A percentile compares a stretch with the other conserved stretches of the same genome.
These are phyloP conservation scores for Coregonus sp. DNA, from an alignment of 2,797 vertebrate species.

Conservation along the genomic window DNA sequence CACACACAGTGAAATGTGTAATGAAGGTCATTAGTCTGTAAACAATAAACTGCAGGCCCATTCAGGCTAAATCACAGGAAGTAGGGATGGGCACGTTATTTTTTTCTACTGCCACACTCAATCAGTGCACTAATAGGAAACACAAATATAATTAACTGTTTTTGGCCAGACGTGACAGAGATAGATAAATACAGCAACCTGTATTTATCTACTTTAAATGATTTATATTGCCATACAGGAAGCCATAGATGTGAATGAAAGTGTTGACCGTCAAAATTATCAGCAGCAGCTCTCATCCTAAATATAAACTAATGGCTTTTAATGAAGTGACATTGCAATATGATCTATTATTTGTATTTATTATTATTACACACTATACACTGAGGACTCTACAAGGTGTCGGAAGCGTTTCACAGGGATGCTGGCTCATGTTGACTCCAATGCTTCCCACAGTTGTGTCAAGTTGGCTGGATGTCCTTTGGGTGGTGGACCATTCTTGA, in stretches of 20 bases:
- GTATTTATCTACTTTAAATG: constrained; percentile 54
- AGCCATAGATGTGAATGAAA: constrained; percentile 47
- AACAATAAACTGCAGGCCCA: constrained; percentile 46
- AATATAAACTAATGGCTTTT: too few species aligned
- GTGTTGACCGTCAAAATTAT: constrained; percentile 46
- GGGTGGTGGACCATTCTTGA: too few species aligned
- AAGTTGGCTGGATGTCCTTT: too few species aligned
- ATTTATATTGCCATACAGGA: constrained; percentile 40
- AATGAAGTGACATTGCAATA: too few species aligned
- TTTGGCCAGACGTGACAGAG: constrained; percentile 59
- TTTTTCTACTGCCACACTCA: constrained; percentile 51
- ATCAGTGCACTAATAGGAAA: constrained; percentile 68
- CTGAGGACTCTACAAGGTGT: too few species aligned
- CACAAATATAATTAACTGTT: constrained; percentile 67
- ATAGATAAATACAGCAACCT: constrained; percentile 65
- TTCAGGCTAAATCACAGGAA: constrained; percentile 42
- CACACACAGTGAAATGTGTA: constrained; percentile 29
- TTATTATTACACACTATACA: too few species aligned
- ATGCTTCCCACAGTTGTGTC: too few species aligned
- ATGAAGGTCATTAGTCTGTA: constrained; percentile 60
- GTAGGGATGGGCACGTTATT: constrained; percentile 41
- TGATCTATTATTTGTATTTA: too few species aligned
- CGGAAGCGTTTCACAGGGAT: too few species aligned
- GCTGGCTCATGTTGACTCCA: too few species aligned
- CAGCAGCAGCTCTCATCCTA: too few species aligned